A percentile compares a stretch with the other conserved stretches of the same genome.
These are phyloP conservation scores for Gila robusta DNA, from an alignment of 2,797 vertebrate genomes.

Conservation along the genomic window DNA sequence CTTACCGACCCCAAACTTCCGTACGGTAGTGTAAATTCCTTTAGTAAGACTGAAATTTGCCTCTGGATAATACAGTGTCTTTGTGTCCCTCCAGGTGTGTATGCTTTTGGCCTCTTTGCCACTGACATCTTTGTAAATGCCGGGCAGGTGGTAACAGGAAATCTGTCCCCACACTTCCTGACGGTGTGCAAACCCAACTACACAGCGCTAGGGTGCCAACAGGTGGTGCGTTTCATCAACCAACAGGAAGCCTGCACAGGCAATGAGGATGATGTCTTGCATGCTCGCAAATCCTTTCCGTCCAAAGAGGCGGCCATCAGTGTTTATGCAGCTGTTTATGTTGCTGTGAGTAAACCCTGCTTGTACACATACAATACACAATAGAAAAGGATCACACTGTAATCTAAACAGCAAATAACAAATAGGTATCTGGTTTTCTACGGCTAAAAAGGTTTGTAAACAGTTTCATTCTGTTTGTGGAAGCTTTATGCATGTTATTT, in stretches of 20 bases:
- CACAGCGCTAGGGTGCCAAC: conserved; percentile 89
- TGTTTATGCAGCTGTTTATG: conserved; percentile 88
- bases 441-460: neutral
- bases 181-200: conserved; percentile 93
- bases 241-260: conserved; percentile 89
- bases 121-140: conserved; percentile 95
- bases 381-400: neutral
- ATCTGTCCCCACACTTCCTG: conserved; percentile 88
- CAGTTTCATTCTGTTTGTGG: neutral
- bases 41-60: neutral
- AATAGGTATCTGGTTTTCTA: neutral
- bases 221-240: conserved; percentile 84
- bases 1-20: neutral
- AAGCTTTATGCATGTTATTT: neutral
- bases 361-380: neutral
- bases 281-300: conserved; percentile 92
- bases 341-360: conserved; percentile 85
- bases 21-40: neutral
- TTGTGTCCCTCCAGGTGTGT: conserved; percentile 82
- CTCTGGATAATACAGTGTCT: neutral
- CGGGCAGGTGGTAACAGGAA: conserved; percentile 90
- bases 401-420: neutral
- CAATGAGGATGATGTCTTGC: conserved; percentile 85
- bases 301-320: conserved; percentile 95
- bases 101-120: conserved; percentile 90